Evolutionary conservation across 1,140 invertebrate genomes (phyloP), one percentile per base, ranked within the genome.

Genomic region (Orchesella cincta): DNA sequence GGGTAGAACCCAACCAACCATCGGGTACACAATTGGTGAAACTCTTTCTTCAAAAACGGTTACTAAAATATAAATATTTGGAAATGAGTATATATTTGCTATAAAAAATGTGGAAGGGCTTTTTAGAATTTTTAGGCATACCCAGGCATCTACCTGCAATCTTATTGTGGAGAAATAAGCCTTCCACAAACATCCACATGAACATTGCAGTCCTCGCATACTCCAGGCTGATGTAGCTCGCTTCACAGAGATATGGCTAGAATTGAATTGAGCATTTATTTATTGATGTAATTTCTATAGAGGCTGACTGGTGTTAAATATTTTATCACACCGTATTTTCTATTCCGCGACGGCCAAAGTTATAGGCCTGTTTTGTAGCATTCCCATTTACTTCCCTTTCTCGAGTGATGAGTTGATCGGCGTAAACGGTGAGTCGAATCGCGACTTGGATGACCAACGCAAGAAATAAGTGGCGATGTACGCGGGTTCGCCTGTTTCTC

Each of bases 161-260:
- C 85, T 94, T 90, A 83, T 94, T 95, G 84, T 97, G 93, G 26
- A 97, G 86, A 83, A 94, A 94, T 23, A 95, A 86, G 0, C 95
- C 94, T 84, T 96, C 94, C 34, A 96, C 91, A 82, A 96, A 95
- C 94, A 96, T 96, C 94, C 94, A 97, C 90, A 93, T 93, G 83
- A 96, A 96, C 89, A 94, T 94, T 0, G 93, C 93, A 0, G 94
- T 94, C 78, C 92, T 90, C 0, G 93, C 91, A 84, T 96, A 96
- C 85, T 96, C 95, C 80, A 96, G 83, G 0, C 95, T 84, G 0
- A 93, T 88, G 83, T 93, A 94, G 70, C 90, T 90, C 0, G 88
- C 86, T 84, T 96, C 93, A 83, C 94, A 95, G 0, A 96, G 84
- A 52, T 92, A 88, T 0, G 91, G 89, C 94, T n/a, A n/a, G n/a